Percentiles rank a stretch among this genome's conserved stretches.
These are phyloP conservation scores for Macrotis lagotis DNA, from an alignment of 2,113 vertebrate genomes.

Conservation along the genomic window DNA sequence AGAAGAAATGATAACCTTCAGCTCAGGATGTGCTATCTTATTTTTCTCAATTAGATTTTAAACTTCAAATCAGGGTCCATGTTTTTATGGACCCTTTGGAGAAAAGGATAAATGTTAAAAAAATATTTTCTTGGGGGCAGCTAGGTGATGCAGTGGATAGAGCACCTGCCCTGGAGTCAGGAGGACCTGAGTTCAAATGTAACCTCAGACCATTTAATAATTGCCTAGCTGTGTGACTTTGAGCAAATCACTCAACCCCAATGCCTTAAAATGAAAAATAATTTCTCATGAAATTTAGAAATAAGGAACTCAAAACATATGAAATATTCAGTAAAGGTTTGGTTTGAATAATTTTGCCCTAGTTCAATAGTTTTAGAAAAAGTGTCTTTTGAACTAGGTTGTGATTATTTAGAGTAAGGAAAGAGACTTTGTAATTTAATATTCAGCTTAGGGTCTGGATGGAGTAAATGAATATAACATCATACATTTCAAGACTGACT, in stretches of 20 bases:
- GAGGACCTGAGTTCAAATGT: too few relatives aligned
- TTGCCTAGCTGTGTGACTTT: too few relatives aligned
- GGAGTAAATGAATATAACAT: slow-evolving; percentile 7
- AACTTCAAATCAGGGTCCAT: neutral
- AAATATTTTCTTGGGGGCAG: too few relatives aligned
- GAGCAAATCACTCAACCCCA: too few relatives aligned
- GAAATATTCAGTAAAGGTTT: neutral
- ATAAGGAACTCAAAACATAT: slow-evolving; percentile 28
- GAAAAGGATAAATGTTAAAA: neutral
- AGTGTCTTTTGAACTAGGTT: neutral
- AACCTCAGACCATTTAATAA: too few relatives aligned
- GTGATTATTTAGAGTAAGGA: neutral
- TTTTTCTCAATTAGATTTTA: neutral
- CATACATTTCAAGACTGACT: slow-evolving; percentile 35
- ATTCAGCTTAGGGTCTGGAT: neutral
- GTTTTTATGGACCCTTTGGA: neutral
- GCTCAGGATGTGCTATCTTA: neutral
- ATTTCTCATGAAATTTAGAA: neutral
- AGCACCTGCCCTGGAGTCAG: too few relatives aligned
- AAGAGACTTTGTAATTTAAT: neutral
- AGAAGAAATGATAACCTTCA: neutral
- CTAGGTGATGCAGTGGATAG: too few relatives aligned
- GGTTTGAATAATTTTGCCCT: slow-evolving; percentile 30
- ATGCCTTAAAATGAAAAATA: too few relatives aligned
- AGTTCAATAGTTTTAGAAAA: slow-evolving; percentile 3